Evolutionary conservation across 2,888 invertebrate genomes (phyloP), one percentile per base, ranked within the genome.

Genomic region (Catocala nupta): DNA sequence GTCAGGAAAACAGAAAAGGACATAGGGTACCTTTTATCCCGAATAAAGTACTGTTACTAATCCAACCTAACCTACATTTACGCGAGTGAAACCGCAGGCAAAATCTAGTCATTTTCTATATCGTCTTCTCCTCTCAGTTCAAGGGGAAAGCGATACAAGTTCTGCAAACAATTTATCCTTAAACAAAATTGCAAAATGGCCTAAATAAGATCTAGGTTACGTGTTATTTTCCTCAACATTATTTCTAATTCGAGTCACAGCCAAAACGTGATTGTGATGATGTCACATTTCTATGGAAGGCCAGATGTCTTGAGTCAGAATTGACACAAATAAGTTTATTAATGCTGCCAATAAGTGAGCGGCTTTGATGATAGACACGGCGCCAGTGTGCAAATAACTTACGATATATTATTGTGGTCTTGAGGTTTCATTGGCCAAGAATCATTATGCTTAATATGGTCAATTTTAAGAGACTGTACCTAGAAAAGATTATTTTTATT

Each of bases 291-390:
- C 78, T 78, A 63, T 69, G 64, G 82, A 87, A 87, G 80, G 72
- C 72, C 88, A 88, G 83, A 85, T 89, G 86, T 79, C 68, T 64
- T 82, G 85, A 84, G 61, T 88, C 87, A 88, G 78, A 61, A 69
- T 58, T 65, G 68, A 63, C 63, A 67, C 63, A 63, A 76, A 80
- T 81, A 78, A 81, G 69, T 62, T 65, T 65, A 71, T 63, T 69
- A 77, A 65, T 63, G 72, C 69, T 68, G 65, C 71, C 71, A 81
- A 81, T 83, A 83, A 77, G 70, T 73, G 61, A 71, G 66, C 43
- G 34, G 49, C 52, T 73, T 66, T 69, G 67, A 71, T 75, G 72
- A 74, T 66, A 61, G 60, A 70, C 60, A 56, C 60, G 65, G 74
- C 68, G 68, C 64, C 64, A 12, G 33, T 55, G 62, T 59, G 44